A percentile compares a stretch with the other conserved stretches of the same genome.
Evolutionary conservation across 2,797 vertebrate species (phyloP).

Genomic region (Tokudaia tokunoshimensis): DNA sequence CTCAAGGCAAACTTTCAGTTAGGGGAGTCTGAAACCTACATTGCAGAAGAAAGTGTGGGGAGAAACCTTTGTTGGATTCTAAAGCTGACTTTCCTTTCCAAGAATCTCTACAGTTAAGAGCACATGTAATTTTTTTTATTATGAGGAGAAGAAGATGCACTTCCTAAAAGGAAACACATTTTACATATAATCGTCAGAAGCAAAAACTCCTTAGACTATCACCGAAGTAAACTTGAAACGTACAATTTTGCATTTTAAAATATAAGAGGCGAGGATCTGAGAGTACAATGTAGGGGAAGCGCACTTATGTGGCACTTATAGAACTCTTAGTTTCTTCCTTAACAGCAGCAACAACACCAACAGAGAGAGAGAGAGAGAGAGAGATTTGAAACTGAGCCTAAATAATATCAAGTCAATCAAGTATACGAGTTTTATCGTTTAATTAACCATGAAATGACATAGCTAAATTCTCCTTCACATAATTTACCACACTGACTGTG

Average conservation of each 20-base stretch:
- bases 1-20: constrained; percentile 11
- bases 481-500: background rate
- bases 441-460: background rate
- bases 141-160: constrained; percentile 62
- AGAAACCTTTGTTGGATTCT: constrained; percentile 64
- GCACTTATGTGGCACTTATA: background rate
- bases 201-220: constrained; percentile 19
- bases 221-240: constrained; percentile 47
- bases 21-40: constrained; percentile 53
- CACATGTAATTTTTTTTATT: constrained; percentile 67
- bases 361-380: too few species aligned
- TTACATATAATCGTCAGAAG: constrained; percentile 56
- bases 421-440: background rate
- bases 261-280: background rate
- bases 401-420: background rate
- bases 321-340: background rate
- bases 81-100: constrained; percentile 62
- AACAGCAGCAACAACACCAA: background rate
- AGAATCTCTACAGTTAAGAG: constrained; percentile 69
- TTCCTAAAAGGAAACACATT: constrained; percentile 71
- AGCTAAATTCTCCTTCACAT: background rate
- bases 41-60: background rate
- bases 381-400: background rate
- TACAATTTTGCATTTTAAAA: constrained; percentile 9
- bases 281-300: too few species aligned